Percentiles rank a stretch among this genome's conserved stretches.
Evolutionary conservation across 2,888 invertebrate genomes (phyloP).

Genomic region (Drosophila colorata): DNA sequence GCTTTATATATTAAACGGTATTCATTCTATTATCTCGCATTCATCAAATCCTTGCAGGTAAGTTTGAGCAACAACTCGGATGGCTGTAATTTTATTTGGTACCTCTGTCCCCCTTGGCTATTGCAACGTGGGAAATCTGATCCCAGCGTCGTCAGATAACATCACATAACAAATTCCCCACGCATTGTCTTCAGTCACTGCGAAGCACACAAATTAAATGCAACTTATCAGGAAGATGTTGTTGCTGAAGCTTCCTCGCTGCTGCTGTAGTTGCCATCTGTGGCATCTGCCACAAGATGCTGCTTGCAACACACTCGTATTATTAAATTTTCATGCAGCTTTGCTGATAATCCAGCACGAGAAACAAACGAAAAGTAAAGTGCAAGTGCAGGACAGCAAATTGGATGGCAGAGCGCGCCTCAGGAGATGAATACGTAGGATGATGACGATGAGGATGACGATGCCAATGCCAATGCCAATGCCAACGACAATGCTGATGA

Average conservation of each 20-base stretch:
- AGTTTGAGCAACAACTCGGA: too few species aligned
- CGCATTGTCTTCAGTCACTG: constrained; percentile 44
- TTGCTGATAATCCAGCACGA: constrained; percentile 64
- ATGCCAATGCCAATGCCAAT: constrained; percentile 6
- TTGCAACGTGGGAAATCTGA: constrained; percentile 2
- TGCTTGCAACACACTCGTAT: constrained; percentile 42
- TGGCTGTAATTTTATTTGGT: neutral
- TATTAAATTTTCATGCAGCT: constrained; percentile 81
- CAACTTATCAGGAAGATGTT: constrained; percentile 44
- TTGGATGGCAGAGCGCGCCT: constrained; percentile 46
- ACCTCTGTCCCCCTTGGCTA: neutral
- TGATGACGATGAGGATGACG: constrained; percentile 14
- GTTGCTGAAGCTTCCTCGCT: constrained; percentile 9
- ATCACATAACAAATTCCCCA: constrained; percentile 25
- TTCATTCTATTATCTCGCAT: too few species aligned
- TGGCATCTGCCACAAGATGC: constrained; percentile 25
- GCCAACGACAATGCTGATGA: constrained; percentile 6
- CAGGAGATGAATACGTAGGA: constrained; percentile 26
- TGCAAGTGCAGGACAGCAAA: constrained; percentile 54
- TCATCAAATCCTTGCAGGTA: too few species aligned
- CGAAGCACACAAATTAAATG: constrained; percentile 64
- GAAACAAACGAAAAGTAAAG: constrained; percentile 46
- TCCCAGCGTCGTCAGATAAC: neutral
- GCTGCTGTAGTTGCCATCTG: neutral
- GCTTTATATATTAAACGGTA: too few species aligned